Conservation (phyloP, 1,140 invertebrate species). For the Zaprionus tsacasi region DNA sequence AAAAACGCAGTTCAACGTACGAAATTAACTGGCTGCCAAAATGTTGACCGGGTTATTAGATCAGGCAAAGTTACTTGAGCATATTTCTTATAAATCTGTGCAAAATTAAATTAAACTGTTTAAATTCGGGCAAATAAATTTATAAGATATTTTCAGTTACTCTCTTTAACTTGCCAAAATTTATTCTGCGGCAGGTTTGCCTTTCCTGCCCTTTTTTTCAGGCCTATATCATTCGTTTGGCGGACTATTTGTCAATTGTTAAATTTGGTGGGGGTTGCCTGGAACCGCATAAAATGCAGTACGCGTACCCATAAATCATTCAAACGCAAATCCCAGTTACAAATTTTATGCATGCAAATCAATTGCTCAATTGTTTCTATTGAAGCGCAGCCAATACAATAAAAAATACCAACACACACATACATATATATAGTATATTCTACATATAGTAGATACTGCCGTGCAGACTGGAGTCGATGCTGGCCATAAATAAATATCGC, state of each 20-base stretch:
- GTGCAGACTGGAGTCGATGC: neutral
- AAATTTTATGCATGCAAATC: slow-evolving; percentile 78
- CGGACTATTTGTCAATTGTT: slow-evolving; percentile 32
- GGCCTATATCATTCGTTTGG: slow-evolving; percentile 6
- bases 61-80: neutral
- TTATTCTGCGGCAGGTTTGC: neutral
- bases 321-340: slow-evolving; percentile 73
- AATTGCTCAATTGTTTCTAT: slow-evolving; percentile 78
- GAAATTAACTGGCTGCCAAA: neutral
- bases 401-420: neutral
- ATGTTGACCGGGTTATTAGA: slow-evolving; percentile 8
- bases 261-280: neutral
- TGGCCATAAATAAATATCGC: slow-evolving; percentile 79
- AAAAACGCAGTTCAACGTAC: slow-evolving; percentile 23
- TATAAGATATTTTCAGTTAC: neutral
- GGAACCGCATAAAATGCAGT: slow-evolving; percentile 28
- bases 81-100: no score
- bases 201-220: neutral
- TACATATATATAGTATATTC: neutral
- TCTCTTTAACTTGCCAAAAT: neutral
- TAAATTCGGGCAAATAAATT: no score
- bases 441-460: neutral
- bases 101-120: no score
- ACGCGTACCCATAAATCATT: slow-evolving; percentile 71
- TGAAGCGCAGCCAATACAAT: slow-evolving; percentile 50